A percentile compares a stretch with the other conserved stretches of the same genome.
These are phyloP conservation scores for Chaitophorus viminalis DNA, from an alignment of 2,888 invertebrate species.

Conservation along the genomic window DNA sequence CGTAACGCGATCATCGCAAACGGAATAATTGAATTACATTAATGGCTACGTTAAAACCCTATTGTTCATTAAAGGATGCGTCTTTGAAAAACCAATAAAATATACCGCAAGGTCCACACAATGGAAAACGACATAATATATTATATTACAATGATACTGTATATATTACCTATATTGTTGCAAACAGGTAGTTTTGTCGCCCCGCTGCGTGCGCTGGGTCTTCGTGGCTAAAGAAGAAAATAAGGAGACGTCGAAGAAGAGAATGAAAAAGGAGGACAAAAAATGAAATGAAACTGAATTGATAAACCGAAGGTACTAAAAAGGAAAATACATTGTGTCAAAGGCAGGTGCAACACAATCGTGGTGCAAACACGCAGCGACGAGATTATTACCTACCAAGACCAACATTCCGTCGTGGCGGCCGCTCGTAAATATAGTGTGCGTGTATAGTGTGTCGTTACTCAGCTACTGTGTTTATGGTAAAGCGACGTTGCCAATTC, in stretches of 20 bases:
- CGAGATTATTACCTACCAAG: neutral
- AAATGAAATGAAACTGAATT: neutral
- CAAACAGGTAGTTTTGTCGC: neutral
- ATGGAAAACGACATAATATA: neutral
- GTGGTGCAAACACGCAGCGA: neutral
- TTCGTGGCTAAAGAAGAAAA: neutral
- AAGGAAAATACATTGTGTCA: constrained; percentile 30
- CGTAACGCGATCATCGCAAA: neutral
- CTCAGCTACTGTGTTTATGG: constrained; percentile 41
- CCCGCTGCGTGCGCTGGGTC: neutral
- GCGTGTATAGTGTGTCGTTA: constrained; percentile 1
- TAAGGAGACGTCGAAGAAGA: neutral
- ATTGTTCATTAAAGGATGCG: neutral
- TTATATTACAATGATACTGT: neutral
- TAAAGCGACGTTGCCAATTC: constrained; percentile 35
- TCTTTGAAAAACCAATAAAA: neutral
- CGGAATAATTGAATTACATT: neutral
- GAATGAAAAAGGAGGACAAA: neutral
- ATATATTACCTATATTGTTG: neutral
- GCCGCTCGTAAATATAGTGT: constrained; percentile 14
- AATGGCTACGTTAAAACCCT: neutral
- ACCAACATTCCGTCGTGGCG: constrained; percentile 32
- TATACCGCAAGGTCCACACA: neutral
- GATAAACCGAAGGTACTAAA: constrained; percentile 7
- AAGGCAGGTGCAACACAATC: constrained; percentile 45